Percentiles rank a stretch among this genome's conserved stretches.
phyloP scores from a whole-genome alignment of 2,888 invertebrate species.

The Cyclophora punctaria region DNA sequence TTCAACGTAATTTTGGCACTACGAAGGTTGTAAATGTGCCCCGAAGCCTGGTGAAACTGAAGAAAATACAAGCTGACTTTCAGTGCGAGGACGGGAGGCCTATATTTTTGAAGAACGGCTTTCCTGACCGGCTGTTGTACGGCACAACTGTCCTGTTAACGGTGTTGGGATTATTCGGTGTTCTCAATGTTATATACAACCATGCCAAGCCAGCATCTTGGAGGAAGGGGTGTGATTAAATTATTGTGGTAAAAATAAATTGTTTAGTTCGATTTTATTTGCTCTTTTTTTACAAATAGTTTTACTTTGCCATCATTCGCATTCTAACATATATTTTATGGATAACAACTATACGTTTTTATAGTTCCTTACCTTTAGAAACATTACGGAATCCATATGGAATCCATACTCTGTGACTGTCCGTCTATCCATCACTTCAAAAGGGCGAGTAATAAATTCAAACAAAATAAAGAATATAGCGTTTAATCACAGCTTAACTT shows the following conservation, averaged over 20 bases:
- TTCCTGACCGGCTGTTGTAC: constrained; percentile 30
- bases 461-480: too few species aligned
- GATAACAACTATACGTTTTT: too few species aligned
- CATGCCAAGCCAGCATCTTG: constrained; percentile 35
- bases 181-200: constrained; percentile 23
- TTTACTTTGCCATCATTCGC: too few species aligned
- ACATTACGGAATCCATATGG: too few species aligned
- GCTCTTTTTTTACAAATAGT: neutral
- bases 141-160: constrained; percentile 19
- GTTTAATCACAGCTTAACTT: too few species aligned
- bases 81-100: constrained; percentile 36
- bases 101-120: constrained; percentile 28
- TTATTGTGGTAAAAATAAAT: neutral
- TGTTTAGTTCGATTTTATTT: neutral
- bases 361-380: too few species aligned
- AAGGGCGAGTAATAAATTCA: too few species aligned
- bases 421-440: too few species aligned
- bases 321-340: too few species aligned
- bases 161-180: constrained; percentile 15
- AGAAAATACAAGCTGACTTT: constrained; percentile 31
- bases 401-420: too few species aligned
- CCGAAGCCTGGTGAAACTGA: constrained; percentile 12
- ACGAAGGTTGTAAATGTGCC: neutral
- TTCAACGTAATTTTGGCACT: too few species aligned
- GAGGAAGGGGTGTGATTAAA: constrained; percentile 9